Percentiles rank a stretch among this genome's conserved stretches.
Evolutionary conservation across 2,797 vertebrate species (phyloP).

Genomic region (Falco rusticolus): DNA sequence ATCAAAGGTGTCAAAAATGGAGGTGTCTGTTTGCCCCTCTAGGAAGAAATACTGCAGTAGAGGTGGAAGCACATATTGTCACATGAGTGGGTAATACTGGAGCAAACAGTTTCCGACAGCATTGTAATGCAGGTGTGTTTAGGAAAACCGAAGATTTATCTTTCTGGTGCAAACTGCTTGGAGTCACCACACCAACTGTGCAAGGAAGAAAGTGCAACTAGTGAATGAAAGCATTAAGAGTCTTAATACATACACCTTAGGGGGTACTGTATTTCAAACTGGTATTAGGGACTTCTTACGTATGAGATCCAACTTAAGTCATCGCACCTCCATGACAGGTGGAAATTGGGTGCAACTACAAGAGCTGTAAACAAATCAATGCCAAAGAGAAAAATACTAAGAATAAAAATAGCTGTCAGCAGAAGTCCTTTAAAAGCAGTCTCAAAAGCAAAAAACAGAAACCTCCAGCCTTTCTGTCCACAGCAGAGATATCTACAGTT

Average conservation of each 20-base stretch:
- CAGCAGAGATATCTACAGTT: not conserved
- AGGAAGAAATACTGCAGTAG: not conserved
- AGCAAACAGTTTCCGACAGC: not conserved
- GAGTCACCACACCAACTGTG: not conserved
- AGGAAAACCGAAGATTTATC: not conserved
- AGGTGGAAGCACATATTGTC: not conserved
- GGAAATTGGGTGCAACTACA: slow-evolving; percentile 6
- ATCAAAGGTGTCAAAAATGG: not conserved
- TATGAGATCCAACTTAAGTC: not conserved
- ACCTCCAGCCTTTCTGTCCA: not conserved
- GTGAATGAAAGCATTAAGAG: not conserved
- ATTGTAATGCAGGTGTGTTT: accelerated
- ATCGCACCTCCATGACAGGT: not conserved
- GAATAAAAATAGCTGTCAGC: not conserved
- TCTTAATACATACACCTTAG: not conserved
- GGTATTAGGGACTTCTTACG: not conserved
- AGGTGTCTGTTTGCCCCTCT: not conserved
- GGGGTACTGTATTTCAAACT: not conserved
- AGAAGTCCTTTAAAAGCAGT: slow-evolving; percentile 1
- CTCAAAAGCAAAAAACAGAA: not conserved
- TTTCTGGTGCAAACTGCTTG: not conserved
- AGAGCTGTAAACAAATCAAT: slow-evolving; percentile 20
- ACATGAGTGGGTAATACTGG: not conserved
- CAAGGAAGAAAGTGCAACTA: not conserved
- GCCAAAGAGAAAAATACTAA: not conserved